A percentile compares a stretch with the other conserved stretches of the same genome.
Conservation (phyloP, 2,797 vertebrate species). For the Balearica regulorum region DNA sequence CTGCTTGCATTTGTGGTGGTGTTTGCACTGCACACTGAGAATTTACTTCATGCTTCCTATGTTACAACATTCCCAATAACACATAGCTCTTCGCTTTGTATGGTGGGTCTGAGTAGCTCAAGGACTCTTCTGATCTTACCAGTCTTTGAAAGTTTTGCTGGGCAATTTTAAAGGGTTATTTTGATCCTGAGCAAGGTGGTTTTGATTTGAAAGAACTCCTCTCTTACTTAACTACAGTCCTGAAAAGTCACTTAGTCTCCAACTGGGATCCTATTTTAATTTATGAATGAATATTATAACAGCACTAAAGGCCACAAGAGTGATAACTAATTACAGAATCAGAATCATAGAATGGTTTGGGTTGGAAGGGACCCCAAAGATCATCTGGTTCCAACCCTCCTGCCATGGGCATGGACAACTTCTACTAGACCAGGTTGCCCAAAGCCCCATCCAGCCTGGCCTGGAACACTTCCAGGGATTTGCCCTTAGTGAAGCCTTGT, state of each 20-base stretch:
- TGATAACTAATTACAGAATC: neutral
- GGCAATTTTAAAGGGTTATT: neutral
- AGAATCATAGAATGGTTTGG: too few relatives aligned
- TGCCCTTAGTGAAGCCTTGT: too few relatives aligned
- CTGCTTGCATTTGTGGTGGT: neutral
- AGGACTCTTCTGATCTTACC: neutral
- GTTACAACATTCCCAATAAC: neutral
- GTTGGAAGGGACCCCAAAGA: too few relatives aligned
- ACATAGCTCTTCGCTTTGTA: neutral
- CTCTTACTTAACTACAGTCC: neutral
- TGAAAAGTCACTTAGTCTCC: neutral
- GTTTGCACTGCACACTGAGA: neutral
- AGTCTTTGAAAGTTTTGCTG: neutral
- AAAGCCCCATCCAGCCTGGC: too few relatives aligned
- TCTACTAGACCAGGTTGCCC: too few relatives aligned
- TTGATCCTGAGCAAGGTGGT: neutral
- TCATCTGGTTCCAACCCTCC: too few relatives aligned
- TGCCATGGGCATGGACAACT: too few relatives aligned
- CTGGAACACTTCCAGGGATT: too few relatives aligned
- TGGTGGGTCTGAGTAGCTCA: neutral
- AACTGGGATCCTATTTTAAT: neutral
- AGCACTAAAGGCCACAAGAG: neutral
- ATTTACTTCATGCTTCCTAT: neutral
- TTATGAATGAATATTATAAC: neutral
- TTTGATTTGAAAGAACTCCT: neutral